Evolutionary conservation across 2,888 invertebrate species (phyloP), one percentile per base, ranked within the genome.

Genomic region (Leucophenga montana): DNA sequence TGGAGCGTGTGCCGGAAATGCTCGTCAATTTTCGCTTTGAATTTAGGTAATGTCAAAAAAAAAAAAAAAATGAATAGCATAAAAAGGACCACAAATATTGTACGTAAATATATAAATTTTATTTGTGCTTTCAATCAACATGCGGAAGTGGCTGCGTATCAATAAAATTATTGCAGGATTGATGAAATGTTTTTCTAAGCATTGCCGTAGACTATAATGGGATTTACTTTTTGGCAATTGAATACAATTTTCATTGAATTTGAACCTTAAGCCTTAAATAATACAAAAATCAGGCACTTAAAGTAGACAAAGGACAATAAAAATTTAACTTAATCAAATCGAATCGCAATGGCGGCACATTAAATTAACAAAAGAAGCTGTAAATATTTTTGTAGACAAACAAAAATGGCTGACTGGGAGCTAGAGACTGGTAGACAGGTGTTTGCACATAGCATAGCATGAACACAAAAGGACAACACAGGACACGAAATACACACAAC

Each of bases 1-100:
- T 50, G 50, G 9, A 73, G 81, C 84, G 82, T 81, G 83, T 74
- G 69, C 66, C 77, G 76, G 80, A 81, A 75, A 75, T 74, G 74
- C 77, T 78, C 73, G 74, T 80, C 82, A 81, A 81, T 80, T 82
- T 77, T 71, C 78, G 77, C 79, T 78, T 76, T 73, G 82, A 77
- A 78, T 82, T 83, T 77, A 31, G 46, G 59, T 53, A 14, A 31
- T 1, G 70, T 27, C 72, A 80, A 82, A 82, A 80, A 73, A 71
- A 62, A 16, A 14, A 62, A 46, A 22, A 46, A 44, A 20, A 20
- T 16, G 20, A 62, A 62, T 11, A 9, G 44, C 39, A 44, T 9
- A 39, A 18, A n/a, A 44, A 62, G 4, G 44, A 62, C 11, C 16
- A 14, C 2, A 62, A 56, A 22, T 11, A 56, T n/a, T n/a, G n/a